These are phyloP conservation scores for Lutraria rhynchaena DNA, from an alignment of 1,140 invertebrate species.

Conservation along the genomic window DNA sequence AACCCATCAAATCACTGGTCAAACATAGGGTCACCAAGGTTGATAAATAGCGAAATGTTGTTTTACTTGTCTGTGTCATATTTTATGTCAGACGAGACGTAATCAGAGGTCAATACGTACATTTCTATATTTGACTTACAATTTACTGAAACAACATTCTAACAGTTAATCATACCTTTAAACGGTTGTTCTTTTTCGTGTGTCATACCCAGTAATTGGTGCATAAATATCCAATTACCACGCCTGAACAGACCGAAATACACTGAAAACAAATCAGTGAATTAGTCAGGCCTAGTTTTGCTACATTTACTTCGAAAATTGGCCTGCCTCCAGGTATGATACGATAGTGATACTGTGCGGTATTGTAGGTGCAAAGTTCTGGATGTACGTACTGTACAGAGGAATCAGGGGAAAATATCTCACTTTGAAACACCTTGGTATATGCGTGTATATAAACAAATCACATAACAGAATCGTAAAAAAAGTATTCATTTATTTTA, in stretches of 20 bases:
- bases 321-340: slow-evolving; percentile 13
- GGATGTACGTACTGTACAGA: background rate
- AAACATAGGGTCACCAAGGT: too few species aligned
- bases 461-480: background rate
- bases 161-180: too few species aligned
- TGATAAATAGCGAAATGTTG: too few species aligned
- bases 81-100: too few species aligned
- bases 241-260: background rate
- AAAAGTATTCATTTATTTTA: background rate
- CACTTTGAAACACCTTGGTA: background rate
- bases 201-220: too few species aligned
- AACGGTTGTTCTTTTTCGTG: too few species aligned
- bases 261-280: slow-evolving; percentile 28
- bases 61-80: too few species aligned
- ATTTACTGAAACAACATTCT: too few species aligned
- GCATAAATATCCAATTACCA: background rate
- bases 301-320: slow-evolving; percentile 5
- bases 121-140: too few species aligned
- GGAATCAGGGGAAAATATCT: background rate
- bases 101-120: too few species aligned
- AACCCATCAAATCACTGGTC: too few species aligned
- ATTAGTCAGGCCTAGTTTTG: slow-evolving; percentile 14
- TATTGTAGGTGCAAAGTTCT: slow-evolving; percentile 6
- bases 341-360: slow-evolving; percentile 24
- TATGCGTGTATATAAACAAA: background rate